These are phyloP conservation scores for Caenorhabditis tropicalis DNA, from an alignment of 1,140 invertebrate genomes.

Conservation along the genomic window DNA sequence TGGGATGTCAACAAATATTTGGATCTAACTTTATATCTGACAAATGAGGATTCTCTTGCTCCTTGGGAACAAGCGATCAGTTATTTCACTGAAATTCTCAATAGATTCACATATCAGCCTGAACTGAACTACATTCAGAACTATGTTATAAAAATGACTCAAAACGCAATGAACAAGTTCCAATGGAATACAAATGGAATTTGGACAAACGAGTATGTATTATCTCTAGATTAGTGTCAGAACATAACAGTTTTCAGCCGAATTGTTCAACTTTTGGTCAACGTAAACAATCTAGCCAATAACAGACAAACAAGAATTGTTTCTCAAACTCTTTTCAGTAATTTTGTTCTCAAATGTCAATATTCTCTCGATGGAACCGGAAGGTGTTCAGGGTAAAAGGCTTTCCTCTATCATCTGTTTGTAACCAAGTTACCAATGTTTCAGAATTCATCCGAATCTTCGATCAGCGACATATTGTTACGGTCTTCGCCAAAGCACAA, in stretches of 20 bases:
- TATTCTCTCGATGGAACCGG: background rate
- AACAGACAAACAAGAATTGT: background rate
- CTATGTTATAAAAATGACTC: background rate
- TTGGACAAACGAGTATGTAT: constrained; percentile 11
- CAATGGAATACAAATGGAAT: constrained; percentile 9
- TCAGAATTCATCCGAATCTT: constrained; percentile 23
- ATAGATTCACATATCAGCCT: constrained; percentile 1
- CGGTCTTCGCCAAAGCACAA: background rate
- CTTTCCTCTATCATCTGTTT: no score
- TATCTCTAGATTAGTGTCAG: no score
- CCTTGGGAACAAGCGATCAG: constrained; percentile 2
- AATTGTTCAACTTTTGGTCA: constrained; percentile 26
- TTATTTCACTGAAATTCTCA: background rate
- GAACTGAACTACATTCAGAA: background rate
- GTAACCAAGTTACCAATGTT: no score
- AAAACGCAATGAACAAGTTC: background rate
- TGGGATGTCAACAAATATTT: background rate
- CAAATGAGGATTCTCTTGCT: constrained; percentile 11
- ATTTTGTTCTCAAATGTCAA: background rate
- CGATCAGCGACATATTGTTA: background rate
- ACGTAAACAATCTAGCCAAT: background rate
- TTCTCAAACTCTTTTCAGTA: background rate
- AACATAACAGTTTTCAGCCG: background rate
- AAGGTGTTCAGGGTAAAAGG: constrained; percentile 1
- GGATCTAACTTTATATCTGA: background rate